Percentiles rank a stretch among this genome's conserved stretches.
Evolutionary conservation across 1,140 invertebrate species (phyloP).

Genomic region (Alviniconcha marisindica): DNA sequence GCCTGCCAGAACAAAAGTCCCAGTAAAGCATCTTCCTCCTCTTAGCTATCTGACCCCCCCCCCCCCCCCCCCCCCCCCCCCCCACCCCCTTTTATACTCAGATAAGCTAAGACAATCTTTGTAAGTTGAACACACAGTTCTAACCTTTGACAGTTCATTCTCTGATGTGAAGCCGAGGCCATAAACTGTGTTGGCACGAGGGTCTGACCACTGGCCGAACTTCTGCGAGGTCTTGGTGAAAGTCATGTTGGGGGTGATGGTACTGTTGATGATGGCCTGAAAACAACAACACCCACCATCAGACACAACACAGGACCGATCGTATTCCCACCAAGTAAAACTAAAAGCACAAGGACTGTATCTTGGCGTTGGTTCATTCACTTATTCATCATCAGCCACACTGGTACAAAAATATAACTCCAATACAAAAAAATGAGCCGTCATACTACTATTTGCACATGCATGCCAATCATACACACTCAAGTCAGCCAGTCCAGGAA

Average conservation of each 20-base stretch:
- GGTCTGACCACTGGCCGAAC: conserved; percentile 99
- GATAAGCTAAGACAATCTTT: neutral
- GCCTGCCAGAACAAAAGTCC: too few species aligned
- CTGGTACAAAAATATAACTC: too few species aligned
- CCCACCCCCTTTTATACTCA: neutral
- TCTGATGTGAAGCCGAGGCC: conserved; percentile 97
- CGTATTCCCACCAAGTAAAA: too few species aligned
- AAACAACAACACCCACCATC: neutral
- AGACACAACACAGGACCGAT: too few species aligned
- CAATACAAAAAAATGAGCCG: too few species aligned
- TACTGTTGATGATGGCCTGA: conserved; percentile 98
- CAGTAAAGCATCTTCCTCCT: too few species aligned
- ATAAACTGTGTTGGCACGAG: conserved; percentile 97
- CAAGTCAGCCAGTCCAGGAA: too few species aligned
- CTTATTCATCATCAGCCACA: too few species aligned
- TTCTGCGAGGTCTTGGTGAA: conserved; percentile 99
- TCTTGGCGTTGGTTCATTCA: too few species aligned
- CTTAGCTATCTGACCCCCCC: neutral
- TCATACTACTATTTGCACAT: too few species aligned
- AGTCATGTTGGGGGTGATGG: conserved; percentile 97
- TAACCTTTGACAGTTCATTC: conserved; percentile 93
- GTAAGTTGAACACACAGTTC: neutral
- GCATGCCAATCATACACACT: too few species aligned
- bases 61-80: neutral
- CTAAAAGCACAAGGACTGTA: too few species aligned